phyloP scores from a whole-genome alignment of 1,140 invertebrate genomes.

The Leptestheria dahalacensis region DNA sequence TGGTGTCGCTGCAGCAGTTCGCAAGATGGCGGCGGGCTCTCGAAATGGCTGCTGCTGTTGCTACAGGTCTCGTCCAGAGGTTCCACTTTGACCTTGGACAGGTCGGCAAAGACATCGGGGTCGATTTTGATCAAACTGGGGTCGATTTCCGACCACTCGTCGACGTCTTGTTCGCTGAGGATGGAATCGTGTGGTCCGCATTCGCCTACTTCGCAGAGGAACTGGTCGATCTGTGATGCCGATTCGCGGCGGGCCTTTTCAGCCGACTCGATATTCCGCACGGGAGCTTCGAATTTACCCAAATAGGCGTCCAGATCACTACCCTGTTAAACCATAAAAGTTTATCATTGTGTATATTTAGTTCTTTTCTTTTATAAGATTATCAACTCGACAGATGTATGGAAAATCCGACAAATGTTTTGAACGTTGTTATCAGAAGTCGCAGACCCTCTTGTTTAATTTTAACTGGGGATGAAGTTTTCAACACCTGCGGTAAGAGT shows the following conservation, averaged over 20 bases:
- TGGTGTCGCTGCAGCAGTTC: no score
- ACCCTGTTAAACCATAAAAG: not conserved
- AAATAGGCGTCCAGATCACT: not conserved
- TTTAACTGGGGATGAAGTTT: no score
- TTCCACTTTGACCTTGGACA: not conserved
- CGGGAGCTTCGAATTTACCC: not conserved
- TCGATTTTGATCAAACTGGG: conserved; percentile 74
- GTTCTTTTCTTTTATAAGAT: no score
- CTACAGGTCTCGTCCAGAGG: not conserved
- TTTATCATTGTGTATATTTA: not conserved
- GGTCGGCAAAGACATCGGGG: conserved; percentile 28
- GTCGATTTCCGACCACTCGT: conserved; percentile 74
- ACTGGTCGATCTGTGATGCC: conserved; percentile 48
- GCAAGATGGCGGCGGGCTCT: no score
- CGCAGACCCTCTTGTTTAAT: no score
- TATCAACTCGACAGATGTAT: no score
- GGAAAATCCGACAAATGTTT: no score
- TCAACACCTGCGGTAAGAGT: no score
- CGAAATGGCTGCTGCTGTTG: not conserved
- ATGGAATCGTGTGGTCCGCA: not conserved
- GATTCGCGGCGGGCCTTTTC: conserved; percentile 40
- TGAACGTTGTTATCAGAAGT: no score
- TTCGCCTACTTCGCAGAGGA: conserved; percentile 37
- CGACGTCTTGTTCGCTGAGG: conserved; percentile 21
- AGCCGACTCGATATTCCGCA: not conserved